Evolutionary conservation across 2,797 vertebrate species (phyloP).

Genomic region (Tinamus major): DNA sequence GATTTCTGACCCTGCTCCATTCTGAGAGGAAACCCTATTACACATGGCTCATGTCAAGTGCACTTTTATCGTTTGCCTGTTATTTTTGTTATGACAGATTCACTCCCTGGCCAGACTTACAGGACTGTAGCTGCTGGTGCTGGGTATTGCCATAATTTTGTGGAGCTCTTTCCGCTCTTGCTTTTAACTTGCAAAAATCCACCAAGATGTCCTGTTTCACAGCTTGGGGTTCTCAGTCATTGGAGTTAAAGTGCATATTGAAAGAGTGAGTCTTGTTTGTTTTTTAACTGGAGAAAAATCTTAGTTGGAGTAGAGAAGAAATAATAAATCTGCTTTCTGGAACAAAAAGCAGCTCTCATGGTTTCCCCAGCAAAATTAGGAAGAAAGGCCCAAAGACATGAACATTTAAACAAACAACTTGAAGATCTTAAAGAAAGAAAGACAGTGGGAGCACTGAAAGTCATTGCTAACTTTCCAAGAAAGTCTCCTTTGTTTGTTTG

Average conservation of each 20-base stretch:
- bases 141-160: too few relatives aligned
- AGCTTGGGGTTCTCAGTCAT: slow-evolving; percentile 20
- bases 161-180: neutral
- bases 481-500: slow-evolving; percentile 38
- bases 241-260: slow-evolving; percentile 21
- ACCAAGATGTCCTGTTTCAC: neutral
- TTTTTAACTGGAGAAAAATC: slow-evolving; percentile 22
- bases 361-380: slow-evolving; percentile 28
- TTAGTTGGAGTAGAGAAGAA: slow-evolving; percentile 15
- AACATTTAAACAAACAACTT: slow-evolving; percentile 57
- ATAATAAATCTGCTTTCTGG: slow-evolving; percentile 56
- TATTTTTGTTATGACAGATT: neutral
- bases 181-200: neutral
- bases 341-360: slow-evolving; percentile 35
- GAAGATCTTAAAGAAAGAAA: slow-evolving; percentile 35
- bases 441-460: slow-evolving; percentile 17
- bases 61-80: neutral
- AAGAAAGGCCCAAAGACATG: slow-evolving; percentile 48
- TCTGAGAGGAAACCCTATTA: neutral
- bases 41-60: neutral
- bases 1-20: neutral
- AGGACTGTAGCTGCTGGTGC: neutral
- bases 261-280: slow-evolving; percentile 2
- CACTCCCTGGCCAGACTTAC: neutral
- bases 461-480: neutral